Percentiles rank a stretch among this genome's conserved stretches.
Conservation (phyloP, 2,797 vertebrate species). For the Pseudotriccus pelzelni region DNA sequence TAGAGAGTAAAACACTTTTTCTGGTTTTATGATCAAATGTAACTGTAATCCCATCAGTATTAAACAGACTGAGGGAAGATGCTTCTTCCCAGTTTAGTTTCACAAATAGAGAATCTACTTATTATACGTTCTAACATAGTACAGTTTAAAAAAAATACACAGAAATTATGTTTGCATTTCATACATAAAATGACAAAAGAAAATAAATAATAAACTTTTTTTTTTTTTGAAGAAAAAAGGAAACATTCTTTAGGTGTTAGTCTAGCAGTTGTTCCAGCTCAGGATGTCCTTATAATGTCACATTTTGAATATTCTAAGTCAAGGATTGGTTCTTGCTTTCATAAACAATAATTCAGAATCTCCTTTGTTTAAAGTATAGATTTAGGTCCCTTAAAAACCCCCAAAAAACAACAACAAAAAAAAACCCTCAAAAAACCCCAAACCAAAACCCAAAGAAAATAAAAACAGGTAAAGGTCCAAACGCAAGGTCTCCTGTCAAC, state of each 20-base stretch:
- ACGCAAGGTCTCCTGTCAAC: not conserved
- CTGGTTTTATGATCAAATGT: not conserved
- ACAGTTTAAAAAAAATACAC: not conserved
- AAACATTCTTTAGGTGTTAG: accelerated
- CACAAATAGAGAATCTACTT: not conserved
- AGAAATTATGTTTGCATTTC: not conserved
- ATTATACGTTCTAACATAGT: not conserved
- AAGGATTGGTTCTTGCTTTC: not conserved
- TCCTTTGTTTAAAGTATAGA: accelerated
- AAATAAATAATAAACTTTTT: not conserved
- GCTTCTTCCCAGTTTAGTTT: not conserved
- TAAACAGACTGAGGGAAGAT: not conserved
- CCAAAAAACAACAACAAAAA: not conserved
- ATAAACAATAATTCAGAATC: not conserved
- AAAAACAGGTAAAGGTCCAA: not conserved
- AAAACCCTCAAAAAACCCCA: too few relatives aligned
- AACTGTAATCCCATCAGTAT: too few relatives aligned
- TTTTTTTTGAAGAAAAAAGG: not conserved
- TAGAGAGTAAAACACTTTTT: not conserved
- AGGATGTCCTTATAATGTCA: not conserved
- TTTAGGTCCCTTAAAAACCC: too few relatives aligned
- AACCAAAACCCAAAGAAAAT: too few relatives aligned
- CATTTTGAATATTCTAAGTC: not conserved
- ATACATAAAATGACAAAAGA: not conserved
- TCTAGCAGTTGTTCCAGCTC: accelerated